These are phyloP conservation scores for Nicator chloris DNA, from an alignment of 2,113 vertebrate genomes.

Conservation along the genomic window DNA sequence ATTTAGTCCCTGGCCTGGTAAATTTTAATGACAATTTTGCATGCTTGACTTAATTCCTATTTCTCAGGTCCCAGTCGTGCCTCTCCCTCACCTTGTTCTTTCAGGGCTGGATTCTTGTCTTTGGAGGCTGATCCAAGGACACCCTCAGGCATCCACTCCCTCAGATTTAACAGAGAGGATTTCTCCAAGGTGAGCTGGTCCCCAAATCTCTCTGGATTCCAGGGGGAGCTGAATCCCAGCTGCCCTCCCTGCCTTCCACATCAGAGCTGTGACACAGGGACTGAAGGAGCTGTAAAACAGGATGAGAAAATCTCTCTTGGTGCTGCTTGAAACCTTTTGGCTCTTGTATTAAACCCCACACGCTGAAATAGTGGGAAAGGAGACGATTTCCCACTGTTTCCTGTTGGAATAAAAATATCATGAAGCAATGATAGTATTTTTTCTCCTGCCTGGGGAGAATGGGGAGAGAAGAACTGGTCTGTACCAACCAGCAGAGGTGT, in stretches of 20 bases:
- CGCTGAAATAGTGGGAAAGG: background rate
- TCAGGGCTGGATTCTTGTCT: background rate
- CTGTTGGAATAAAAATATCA: background rate
- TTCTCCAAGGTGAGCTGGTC: background rate
- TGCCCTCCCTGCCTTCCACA: background rate
- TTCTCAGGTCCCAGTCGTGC: background rate
- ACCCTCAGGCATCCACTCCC: background rate
- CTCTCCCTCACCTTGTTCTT: constrained; percentile 3
- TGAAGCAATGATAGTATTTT: background rate
- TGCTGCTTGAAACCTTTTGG: background rate
- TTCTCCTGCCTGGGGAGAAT: background rate
- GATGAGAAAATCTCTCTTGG: background rate
- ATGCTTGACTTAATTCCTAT: constrained; percentile 45
- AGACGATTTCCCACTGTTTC: background rate
- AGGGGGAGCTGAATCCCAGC: background rate
- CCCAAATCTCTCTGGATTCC: background rate
- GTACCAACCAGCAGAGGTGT: fast-evolving
- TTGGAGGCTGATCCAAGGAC: background rate
- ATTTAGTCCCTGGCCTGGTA: constrained; percentile 44
- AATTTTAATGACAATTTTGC: constrained; percentile 64
- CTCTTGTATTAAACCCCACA: background rate
- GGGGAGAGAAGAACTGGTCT: background rate
- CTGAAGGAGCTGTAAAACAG: background rate
- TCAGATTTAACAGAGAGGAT: background rate
- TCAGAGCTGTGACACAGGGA: background rate